Base-by-base conservation (phyloP, 2,113 vertebrate genomes). In the Aspidoscelis tigris region DNA sequence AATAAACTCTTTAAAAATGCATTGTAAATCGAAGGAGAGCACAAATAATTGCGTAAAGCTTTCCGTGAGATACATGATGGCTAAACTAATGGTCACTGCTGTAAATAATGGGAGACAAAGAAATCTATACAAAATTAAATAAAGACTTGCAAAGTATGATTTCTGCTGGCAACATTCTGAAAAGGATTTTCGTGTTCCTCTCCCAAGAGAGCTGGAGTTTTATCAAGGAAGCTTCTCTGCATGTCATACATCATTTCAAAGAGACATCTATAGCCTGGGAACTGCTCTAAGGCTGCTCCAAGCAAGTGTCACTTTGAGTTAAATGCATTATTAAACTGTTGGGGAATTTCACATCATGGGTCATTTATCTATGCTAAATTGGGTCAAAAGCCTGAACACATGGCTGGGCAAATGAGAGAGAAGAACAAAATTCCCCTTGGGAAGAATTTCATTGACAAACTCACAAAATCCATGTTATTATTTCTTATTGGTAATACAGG, bases 261-360 rank as follows among this genome's bases (percentile, higher is more conserved):
- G 96, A 95, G 95, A 96, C 96, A 96, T 94, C 96, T 95, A 96
- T 95, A 94, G 96, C 97, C 95, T 96, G 92, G 94, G 92, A 94
- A 95, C 89, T 95, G 95, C 97, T 98, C 93, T 90, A 93, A 98
- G 97, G 96, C 96, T 96, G 97, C 97, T 98, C 94, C 95, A 95
- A 98, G 98, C 97, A 96, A 97, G 95, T 98, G 98, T 98, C 98
- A 98, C 96, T 98, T 98, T 97, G 97, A 97, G 97, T 98, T 98
- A 98, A 97, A 96, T 94, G 93, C 94, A 94, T 96, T 95, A 95
- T 94, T 96, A 97, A 98, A 97, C 95, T 95, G 94, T 96, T 96
- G 94, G 95, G 95, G 95, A 96, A 96, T 97, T 95, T 95, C 92
- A 91, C 95, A 97, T 98, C 95, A 96, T 95, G 94, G 97, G 97